These are phyloP conservation scores for Drosophila nikananu DNA, from an alignment of 1,140 invertebrate genomes.

Conservation along the genomic window DNA sequence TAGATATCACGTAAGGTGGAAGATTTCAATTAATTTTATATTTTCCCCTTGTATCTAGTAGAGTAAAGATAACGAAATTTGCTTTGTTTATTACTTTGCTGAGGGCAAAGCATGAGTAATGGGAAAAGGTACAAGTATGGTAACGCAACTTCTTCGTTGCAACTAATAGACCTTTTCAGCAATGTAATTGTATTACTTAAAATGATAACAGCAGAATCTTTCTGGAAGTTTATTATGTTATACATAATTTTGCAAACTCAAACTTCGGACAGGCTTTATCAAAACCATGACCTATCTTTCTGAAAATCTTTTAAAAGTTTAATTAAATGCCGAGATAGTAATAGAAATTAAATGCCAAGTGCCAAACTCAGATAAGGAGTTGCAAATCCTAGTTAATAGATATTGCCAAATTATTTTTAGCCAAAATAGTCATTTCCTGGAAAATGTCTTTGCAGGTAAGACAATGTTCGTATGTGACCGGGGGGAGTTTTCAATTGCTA, in stretches of 20 bases:
- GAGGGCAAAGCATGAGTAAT: conserved; percentile 33
- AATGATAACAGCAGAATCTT: not conserved
- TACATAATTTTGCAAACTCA: not conserved
- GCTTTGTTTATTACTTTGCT: not conserved
- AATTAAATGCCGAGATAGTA: conserved; percentile 6
- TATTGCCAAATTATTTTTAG: conserved; percentile 24
- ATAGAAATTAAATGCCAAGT: not conserved
- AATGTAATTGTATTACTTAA: not conserved
- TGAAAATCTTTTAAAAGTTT: not conserved
- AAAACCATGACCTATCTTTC: conserved; percentile 6
- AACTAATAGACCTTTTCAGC: not conserved
- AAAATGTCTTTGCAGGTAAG: conserved; percentile 10
- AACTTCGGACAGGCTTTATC: not conserved
- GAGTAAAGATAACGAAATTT: conserved; percentile 12
- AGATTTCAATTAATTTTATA: conserved; percentile 34
- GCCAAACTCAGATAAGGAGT: not conserved
- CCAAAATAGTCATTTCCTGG: conserved; percentile 21
- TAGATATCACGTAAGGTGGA: conserved; percentile 6
- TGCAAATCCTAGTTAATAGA: not conserved
- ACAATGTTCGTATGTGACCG: not conserved
- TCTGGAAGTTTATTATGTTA: not conserved
- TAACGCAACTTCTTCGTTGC: fast-evolving
- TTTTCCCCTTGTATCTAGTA: conserved; percentile 9
- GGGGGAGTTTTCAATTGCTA: conserved; percentile 13
- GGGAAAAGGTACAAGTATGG: conserved; percentile 10